A percentile compares a stretch with the other conserved stretches of the same genome.
Evolutionary conservation across 2,797 vertebrate species (phyloP).

Genomic region (Girardinus metallicus): DNA sequence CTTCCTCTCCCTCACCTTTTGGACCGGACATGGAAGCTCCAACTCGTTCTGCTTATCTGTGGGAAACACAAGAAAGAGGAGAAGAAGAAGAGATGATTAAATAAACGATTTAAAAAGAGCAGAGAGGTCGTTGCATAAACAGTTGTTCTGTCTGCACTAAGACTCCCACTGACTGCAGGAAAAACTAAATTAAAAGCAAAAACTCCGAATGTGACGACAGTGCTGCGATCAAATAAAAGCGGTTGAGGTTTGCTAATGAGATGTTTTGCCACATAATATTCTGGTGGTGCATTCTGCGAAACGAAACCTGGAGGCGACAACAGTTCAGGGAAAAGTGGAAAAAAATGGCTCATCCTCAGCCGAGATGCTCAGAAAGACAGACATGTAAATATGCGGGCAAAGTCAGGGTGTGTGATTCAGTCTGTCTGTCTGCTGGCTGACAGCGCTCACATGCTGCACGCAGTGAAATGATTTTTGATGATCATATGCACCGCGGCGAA

Average conservation of each 20-base stretch:
- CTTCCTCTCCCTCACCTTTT: conserved; percentile 94
- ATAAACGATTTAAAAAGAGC: neutral
- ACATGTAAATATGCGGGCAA: conserved; percentile 26
- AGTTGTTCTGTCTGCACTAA: conserved; percentile 3
- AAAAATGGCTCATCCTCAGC: conserved; percentile 23
- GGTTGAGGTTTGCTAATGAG: conserved; percentile 11
- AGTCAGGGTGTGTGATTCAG: conserved; percentile 25
- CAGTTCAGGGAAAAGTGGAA: conserved; percentile 54
- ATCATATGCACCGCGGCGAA: conserved; percentile 21
- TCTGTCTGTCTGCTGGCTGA: conserved; percentile 13
- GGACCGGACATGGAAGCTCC: conserved; percentile 93
- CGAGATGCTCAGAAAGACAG: conserved; percentile 23
- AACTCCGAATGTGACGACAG: neutral
- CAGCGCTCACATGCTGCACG: conserved; percentile 19
- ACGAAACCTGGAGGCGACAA: conserved; percentile 19
- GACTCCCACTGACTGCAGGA: neutral
- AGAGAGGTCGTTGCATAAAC: neutral
- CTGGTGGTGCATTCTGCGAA: conserved; percentile 41
- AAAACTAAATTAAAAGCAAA: neutral
- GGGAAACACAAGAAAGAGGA: conserved; percentile 17
- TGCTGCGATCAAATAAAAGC: neutral
- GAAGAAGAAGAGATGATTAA: neutral
- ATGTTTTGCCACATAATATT: conserved; percentile 19
- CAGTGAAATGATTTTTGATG: conserved; percentile 15
- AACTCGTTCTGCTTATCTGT: conserved; percentile 97